Base-by-base conservation (phyloP, 2,888 invertebrate species). In the Criorhina ranunculi region DNA sequence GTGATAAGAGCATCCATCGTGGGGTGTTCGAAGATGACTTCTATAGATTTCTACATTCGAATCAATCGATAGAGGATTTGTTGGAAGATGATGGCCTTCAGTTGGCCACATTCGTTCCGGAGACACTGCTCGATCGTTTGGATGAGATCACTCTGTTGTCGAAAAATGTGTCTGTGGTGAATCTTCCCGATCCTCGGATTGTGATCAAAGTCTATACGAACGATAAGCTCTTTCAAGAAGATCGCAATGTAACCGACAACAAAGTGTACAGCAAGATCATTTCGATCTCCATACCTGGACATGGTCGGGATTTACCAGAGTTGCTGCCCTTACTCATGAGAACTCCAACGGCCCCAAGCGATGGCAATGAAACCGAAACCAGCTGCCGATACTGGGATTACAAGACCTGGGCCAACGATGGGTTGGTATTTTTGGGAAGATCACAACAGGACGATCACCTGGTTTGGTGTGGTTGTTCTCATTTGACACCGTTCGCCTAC, bases 401-500 rank as follows among this genome's bases (percentile, higher is more conserved):
- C 90, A 57, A 93, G 93, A 55, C 91, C 29, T 95, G 95, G 95
- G 93, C 93, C 2, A 92, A 90, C 0, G 91, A 93, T 62, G 95
- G 95, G 0, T 93, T 94, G 73, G 92, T 90, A 29, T 89, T 91
- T 89, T 60, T 90, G 87, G 88, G 91, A 87, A 86, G 89, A 66
- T 88, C 89, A 72, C 51, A 89, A 85, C 86, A 90, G 88, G 88
- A 88, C 88, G 86, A 92, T 87, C 86, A 90, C 90, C 86, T 94
- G 4, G 89, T 92, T 2, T 35, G 91, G 11, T 93, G 93, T 79
- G 89, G 93, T 80, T 94, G 94, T 86, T 93, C 93, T 53, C 94
- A 94, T 89, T 90, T 94, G 57, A 94, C 94, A 29, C 93, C 94
- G 87, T 94, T 94, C 87, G 94, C 94, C 7, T 93, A 94, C 88